These are phyloP conservation scores for Coelopa pilipes DNA, from an alignment of 2,888 invertebrate species.

Conservation along the genomic window DNA sequence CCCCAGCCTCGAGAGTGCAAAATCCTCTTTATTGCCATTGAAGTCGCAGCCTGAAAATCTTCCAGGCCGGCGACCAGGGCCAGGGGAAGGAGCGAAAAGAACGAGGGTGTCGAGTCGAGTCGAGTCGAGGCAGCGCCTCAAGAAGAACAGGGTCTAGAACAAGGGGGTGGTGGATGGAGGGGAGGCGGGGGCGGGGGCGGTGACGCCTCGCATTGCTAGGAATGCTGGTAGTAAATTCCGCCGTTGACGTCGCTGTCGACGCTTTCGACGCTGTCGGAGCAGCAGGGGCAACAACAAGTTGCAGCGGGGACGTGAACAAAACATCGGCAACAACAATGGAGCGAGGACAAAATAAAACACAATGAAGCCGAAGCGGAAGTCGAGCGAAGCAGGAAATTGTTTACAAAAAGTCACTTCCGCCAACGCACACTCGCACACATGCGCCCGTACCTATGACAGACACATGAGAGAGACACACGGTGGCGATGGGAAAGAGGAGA, in stretches of 20 bases:
- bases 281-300: background rate
- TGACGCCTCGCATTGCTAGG: no score
- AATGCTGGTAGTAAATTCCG: no score
- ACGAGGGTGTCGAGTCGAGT: no score
- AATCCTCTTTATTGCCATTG: conserved; percentile 2
- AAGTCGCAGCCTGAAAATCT: background rate
- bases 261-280: background rate
- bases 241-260: no score
- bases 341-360: conserved; percentile 1
- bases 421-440: background rate
- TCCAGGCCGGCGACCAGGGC: background rate
- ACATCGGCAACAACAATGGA: background rate
- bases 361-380: background rate
- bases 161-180: no score
- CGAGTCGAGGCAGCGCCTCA: no score
- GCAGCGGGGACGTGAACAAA: background rate
- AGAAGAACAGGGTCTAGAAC: no score
- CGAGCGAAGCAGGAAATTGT: background rate
- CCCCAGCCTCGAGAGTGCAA: background rate
- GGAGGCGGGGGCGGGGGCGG: no score
- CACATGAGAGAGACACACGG: background rate
- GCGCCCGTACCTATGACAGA: background rate
- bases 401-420: conserved; percentile 16
- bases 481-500: no score
- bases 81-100: background rate